phyloP scores from a whole-genome alignment of 2,113 vertebrate species.

The Notechis scutatus region DNA sequence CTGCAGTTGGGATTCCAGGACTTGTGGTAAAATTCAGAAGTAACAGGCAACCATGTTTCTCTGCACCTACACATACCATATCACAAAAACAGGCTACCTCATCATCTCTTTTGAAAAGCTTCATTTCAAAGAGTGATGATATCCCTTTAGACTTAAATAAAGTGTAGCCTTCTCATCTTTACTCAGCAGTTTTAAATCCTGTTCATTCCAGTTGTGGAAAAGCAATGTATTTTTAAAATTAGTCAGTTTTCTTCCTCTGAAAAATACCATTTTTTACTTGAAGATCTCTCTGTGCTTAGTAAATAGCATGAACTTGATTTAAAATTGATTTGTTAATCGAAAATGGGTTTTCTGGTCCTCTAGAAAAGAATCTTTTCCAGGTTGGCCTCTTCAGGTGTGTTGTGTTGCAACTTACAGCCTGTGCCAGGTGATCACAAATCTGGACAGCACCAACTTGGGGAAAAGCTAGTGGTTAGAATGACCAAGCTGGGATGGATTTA shows the following conservation, averaged over 20 bases:
- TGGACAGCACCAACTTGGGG: neutral
- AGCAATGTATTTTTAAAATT: neutral
- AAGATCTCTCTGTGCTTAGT: neutral
- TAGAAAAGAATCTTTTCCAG: neutral
- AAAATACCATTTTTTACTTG: neutral
- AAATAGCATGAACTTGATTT: constrained; percentile 14
- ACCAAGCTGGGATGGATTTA: neutral
- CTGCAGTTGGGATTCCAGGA: neutral
- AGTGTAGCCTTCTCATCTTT: neutral
- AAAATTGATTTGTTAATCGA: neutral
- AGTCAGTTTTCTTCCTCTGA: neutral
- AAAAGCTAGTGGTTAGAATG: neutral
- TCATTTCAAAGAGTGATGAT: neutral
- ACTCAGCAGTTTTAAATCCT: neutral
- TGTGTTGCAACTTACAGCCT: neutral
- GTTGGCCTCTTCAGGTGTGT: neutral
- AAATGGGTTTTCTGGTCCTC: neutral
- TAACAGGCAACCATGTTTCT: neutral
- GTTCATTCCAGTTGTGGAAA: neutral
- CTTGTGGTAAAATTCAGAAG: neutral
- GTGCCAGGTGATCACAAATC: neutral
- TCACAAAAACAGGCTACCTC: neutral
- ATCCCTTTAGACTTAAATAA: neutral
- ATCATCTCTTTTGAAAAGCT: no score
- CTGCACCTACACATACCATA: neutral